phyloP scores from a whole-genome alignment of 1,140 invertebrate genomes.

The Carposina sasakii region DNA sequence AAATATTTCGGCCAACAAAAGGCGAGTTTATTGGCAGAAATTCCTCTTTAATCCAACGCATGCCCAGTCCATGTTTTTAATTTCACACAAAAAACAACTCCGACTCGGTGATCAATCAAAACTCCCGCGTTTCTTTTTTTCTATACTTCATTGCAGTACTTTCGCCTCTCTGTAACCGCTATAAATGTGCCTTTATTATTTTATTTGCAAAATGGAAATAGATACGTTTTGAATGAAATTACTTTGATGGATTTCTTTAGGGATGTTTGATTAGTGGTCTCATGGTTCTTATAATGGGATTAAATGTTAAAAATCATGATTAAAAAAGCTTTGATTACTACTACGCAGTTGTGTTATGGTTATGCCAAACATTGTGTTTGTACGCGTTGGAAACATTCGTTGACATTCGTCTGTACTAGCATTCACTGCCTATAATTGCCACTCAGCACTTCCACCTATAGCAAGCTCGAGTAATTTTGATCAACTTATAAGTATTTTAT shows the following conservation, averaged over 20 bases:
- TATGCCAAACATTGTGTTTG: no score
- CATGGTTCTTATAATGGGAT: no score
- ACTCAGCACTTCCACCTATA: no score
- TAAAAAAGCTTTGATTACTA: no score
- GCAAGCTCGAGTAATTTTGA: no score
- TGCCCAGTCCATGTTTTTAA: conserved; percentile 67
- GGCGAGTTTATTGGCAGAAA: conserved; percentile 50
- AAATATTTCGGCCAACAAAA: conserved; percentile 51
- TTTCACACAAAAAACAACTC: conserved; percentile 66
- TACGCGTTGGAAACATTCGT: no score
- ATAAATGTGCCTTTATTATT: conserved; percentile 64
- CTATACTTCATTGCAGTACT: conserved; percentile 66
- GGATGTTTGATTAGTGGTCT: conserved; percentile 10
- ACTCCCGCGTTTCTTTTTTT: conserved; percentile 55
- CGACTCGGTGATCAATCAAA: conserved; percentile 70
- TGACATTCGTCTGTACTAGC: no score
- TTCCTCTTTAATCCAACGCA: conserved; percentile 68
- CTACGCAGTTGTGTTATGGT: no score
- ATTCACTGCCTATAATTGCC: no score
- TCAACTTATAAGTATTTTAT: no score
- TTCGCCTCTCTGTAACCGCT: conserved; percentile 65
- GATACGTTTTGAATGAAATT: conserved; percentile 66
- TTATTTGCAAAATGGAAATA: conserved; percentile 65
- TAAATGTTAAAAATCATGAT: no score
- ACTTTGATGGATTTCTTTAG: conserved; percentile 50